Evolutionary conservation across 2,888 invertebrate species (phyloP).

Genomic region (Blera fallax): DNA sequence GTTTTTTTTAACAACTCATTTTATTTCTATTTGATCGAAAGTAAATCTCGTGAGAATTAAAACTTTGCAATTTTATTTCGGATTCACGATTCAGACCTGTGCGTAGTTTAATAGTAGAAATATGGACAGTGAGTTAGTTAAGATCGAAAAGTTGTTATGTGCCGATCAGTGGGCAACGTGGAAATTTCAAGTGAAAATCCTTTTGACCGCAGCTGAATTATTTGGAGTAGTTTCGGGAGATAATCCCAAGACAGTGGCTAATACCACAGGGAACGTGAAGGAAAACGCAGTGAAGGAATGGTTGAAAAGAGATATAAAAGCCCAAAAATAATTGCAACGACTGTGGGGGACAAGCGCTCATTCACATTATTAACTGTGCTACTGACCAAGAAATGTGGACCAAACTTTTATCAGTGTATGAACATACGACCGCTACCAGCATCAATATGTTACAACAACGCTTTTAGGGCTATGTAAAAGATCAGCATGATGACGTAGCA

Average conservation of each 20-base stretch:
- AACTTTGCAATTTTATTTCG: neutral
- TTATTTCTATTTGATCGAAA: too few species aligned
- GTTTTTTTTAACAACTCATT: neutral
- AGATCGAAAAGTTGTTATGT: neutral
- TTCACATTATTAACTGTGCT: constrained; percentile 61
- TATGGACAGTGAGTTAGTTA: neutral
- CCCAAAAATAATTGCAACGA: constrained; percentile 51
- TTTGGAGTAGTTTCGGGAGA: neutral
- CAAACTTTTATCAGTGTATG: constrained; percentile 50
- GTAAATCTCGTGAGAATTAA: neutral
- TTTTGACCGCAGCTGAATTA: neutral
- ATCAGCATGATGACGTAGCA: constrained; percentile 16
- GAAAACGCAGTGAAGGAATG: too few species aligned
- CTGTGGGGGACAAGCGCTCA: too few species aligned
- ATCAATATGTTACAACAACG: constrained; percentile 76
- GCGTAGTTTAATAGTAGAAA: neutral
- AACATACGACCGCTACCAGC: constrained; percentile 74
- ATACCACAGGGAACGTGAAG: neutral
- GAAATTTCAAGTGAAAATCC: neutral
- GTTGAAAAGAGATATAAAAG: constrained; percentile 28
- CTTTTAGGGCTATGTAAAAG: constrained; percentile 40
- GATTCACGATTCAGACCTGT: neutral
- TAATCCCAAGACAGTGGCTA: too few species aligned
- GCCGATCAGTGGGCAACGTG: neutral
- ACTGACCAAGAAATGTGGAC: too few species aligned